phyloP scores from a whole-genome alignment of 2,113 vertebrate genomes.

The Perca flavescens region DNA sequence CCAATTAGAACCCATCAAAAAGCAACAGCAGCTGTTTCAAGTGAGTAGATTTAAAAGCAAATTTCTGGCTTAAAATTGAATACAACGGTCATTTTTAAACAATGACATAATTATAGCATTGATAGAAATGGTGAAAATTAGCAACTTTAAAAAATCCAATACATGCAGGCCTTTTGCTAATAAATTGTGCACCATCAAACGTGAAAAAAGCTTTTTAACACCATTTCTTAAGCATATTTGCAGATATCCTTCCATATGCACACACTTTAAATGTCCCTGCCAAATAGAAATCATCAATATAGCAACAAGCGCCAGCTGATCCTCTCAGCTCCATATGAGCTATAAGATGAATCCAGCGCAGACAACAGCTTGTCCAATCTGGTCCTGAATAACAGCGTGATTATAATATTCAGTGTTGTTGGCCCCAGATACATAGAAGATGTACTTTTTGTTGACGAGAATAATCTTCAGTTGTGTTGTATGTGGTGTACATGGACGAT shows the following conservation, averaged over 20 bases:
- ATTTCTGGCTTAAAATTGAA: background rate
- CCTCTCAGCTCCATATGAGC: background rate
- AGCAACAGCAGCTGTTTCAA: background rate
- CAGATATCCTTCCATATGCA: background rate
- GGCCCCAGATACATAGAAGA: background rate
- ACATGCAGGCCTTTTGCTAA: background rate
- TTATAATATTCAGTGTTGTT: background rate
- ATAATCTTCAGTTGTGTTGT: background rate
- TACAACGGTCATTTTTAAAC: background rate
- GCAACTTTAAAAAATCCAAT: background rate
- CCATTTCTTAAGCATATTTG: background rate
- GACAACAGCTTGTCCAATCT: constrained; percentile 11
- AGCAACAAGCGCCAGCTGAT: constrained; percentile 11
- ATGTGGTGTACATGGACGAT: background rate
- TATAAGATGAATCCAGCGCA: background rate
- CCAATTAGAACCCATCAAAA: background rate
- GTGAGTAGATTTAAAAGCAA: background rate
- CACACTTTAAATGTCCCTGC: background rate
- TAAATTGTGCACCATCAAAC: background rate
- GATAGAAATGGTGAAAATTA: background rate
- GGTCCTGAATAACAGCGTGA: background rate
- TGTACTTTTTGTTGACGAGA: background rate
- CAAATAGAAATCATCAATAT: background rate
- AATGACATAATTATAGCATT: background rate
- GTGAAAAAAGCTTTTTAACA: background rate